Conservation (phyloP, 1,140 invertebrate genomes). For the Ceratosolen solmsi region DNA sequence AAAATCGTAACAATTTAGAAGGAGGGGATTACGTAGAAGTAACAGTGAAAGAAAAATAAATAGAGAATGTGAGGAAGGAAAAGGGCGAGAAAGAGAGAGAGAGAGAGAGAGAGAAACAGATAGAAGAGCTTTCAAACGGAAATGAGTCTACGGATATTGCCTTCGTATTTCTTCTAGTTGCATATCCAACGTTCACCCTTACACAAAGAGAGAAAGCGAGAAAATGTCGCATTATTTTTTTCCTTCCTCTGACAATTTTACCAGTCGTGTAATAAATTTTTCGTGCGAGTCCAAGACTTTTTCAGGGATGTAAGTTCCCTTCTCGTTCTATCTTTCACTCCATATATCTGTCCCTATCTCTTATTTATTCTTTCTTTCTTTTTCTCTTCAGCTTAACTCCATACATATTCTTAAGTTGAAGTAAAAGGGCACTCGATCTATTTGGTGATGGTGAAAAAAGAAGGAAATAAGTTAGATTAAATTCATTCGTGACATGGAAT, state of each 20-base stretch:
- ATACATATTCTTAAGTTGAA: background rate
- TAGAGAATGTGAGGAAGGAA: background rate
- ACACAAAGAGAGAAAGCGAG: background rate
- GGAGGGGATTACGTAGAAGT: background rate
- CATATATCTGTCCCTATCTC: background rate
- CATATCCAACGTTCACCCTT: slow-evolving; percentile 32
- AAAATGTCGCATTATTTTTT: slow-evolving; percentile 38
- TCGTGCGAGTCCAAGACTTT: background rate
- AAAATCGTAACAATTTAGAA: background rate
- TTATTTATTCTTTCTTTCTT: background rate
- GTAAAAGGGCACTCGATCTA: slow-evolving; percentile 11
- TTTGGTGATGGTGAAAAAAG: background rate
- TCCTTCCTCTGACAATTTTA: slow-evolving; percentile 31
- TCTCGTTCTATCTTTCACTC: background rate
- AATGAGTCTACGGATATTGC: slow-evolving; percentile 42
- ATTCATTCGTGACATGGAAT: too few relatives aligned
- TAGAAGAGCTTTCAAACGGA: slow-evolving; percentile 37
- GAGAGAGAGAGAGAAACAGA: background rate
- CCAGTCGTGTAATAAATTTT: slow-evolving; percentile 41
- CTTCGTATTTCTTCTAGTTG: slow-evolving; percentile 19
- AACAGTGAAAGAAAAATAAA: background rate
- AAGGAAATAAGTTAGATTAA: slow-evolving; percentile 29
- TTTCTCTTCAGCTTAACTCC: background rate
- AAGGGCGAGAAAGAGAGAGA: background rate
- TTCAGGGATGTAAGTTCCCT: background rate